Evolutionary conservation across 2,113 vertebrate species (phyloP).

Genomic region (Aix galericulata): DNA sequence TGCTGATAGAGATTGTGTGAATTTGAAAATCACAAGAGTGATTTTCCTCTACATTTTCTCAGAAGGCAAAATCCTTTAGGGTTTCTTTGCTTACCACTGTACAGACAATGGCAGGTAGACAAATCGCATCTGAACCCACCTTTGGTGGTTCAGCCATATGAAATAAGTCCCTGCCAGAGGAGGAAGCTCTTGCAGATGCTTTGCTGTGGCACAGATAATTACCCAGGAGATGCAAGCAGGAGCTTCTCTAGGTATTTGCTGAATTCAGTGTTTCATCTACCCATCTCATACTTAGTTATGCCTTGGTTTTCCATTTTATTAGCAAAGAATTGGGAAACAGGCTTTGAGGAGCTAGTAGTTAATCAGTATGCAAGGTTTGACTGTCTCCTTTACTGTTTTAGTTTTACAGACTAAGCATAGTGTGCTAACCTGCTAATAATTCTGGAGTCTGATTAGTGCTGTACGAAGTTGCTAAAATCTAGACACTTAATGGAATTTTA

Average conservation of each 20-base stretch:
- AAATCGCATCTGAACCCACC: not conserved
- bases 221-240: not conserved
- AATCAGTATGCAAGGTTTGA: not conserved
- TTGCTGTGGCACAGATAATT: not conserved
- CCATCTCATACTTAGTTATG: constrained; percentile 2
- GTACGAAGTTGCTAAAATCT: not conserved
- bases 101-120: not conserved
- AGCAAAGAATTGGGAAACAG: constrained; percentile 4
- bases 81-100: not conserved
- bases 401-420: constrained; percentile 11
- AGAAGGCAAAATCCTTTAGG: not conserved
- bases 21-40: not conserved
- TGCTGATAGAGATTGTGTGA: not conserved
- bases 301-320: constrained; percentile 24
- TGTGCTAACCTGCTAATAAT: not conserved
- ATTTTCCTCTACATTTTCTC: not conserved
- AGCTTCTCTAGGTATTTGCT: constrained; percentile 14
- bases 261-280: not conserved
- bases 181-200: not conserved
- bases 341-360: not conserved
- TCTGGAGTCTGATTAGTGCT: not conserved
- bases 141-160: not conserved
- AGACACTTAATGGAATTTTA: not conserved
- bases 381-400: not conserved
- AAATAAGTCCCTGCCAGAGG: not conserved